These are phyloP conservation scores for Macrostomum lignano DNA, from an alignment of 1,140 invertebrate genomes.

Conservation along the genomic window DNA sequence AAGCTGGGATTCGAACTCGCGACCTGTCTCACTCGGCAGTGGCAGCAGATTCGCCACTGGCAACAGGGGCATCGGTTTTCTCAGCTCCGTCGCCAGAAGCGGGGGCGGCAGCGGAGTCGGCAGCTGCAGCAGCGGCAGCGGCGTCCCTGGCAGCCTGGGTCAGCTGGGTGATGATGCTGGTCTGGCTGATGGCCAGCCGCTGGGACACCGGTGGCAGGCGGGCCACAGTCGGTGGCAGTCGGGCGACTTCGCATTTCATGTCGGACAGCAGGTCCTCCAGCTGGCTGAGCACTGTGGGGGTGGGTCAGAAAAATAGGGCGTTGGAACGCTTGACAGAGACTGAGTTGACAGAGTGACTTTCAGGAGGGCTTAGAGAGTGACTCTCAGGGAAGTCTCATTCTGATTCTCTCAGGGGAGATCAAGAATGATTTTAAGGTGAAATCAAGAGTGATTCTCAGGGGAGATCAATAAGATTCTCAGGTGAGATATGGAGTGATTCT, in stretches of 20 bases:
- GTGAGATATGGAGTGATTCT: too few species aligned
- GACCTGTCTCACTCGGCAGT: too few species aligned
- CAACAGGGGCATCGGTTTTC: too few species aligned
- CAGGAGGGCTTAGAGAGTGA: not conserved
- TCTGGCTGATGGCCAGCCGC: constrained; percentile 44
- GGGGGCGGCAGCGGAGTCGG: too few species aligned
- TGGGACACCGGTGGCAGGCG: constrained; percentile 86
- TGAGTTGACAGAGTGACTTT: not conserved
- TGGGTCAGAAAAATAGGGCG: constrained; percentile 6
- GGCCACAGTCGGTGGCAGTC: constrained; percentile 74
- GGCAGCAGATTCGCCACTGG: too few species aligned
- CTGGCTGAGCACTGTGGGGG: constrained; percentile 68
- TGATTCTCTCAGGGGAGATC: not conserved
- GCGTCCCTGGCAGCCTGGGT: too few species aligned
- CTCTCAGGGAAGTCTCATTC: not conserved
- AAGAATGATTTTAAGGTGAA: not conserved
- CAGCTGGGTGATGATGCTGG: constrained; percentile 6
- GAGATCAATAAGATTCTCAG: too few species aligned
- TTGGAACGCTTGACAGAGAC: not conserved
- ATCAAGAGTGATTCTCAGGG: not conserved
- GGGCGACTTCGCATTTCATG: constrained; percentile 96
- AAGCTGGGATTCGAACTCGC: too few species aligned
- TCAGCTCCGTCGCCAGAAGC: too few species aligned
- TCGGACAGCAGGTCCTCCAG: constrained; percentile 85
- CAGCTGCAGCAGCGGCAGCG: too few species aligned